Conservation (phyloP, 2,797 vertebrate species). For the Cossypha dichroa region DNA sequence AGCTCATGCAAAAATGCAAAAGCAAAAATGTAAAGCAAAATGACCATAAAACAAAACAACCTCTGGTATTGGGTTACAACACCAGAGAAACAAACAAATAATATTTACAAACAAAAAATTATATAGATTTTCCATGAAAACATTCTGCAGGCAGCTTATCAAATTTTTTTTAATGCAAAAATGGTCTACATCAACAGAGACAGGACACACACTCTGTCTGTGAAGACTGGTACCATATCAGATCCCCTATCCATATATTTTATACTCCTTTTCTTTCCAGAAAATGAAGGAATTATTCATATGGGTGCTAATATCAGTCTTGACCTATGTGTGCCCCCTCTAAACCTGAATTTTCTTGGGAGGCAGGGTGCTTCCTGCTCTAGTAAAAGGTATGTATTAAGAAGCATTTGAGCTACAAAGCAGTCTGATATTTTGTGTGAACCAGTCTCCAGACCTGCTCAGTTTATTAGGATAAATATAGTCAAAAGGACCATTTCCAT, state of each 20-base stretch:
- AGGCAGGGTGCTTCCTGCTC: neutral
- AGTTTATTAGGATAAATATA: neutral
- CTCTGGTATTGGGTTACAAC: no score
- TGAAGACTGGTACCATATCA: neutral
- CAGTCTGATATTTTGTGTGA: neutral
- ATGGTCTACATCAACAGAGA: neutral
- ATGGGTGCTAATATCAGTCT: neutral
- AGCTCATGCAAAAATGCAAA: neutral
- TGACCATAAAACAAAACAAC: neutral
- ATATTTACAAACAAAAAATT: neutral
- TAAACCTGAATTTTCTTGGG: neutral
- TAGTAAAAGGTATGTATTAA: neutral
- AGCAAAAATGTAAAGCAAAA: neutral
- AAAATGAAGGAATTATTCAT: neutral
- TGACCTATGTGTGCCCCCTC: neutral
- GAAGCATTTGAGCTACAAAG: neutral
- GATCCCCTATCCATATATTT: no score
- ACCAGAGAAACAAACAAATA: neutral
- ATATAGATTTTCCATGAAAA: neutral
- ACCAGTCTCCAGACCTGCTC: neutral
- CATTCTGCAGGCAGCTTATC: neutral
- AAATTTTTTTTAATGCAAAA: neutral
- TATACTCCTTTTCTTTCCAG: neutral
- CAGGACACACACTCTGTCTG: neutral
- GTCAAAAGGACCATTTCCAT: neutral